Evolutionary conservation across 2,888 invertebrate genomes (phyloP), one percentile per base, ranked within the genome.

Genomic region (Drosophila pullipes): DNA sequence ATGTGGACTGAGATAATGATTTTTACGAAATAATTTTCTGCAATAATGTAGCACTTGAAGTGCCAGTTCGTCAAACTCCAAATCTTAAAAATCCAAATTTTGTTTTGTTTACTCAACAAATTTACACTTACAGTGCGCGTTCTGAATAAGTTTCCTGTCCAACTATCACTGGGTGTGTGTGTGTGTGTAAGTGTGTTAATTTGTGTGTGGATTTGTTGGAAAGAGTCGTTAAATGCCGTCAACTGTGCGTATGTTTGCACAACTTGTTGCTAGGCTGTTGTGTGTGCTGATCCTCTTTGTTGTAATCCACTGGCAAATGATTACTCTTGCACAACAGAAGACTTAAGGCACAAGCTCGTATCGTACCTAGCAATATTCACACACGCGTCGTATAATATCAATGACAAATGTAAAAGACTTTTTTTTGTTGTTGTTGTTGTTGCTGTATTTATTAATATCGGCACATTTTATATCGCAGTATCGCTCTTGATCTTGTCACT

Each of bases 341-440:
- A 91, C 89, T 91, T 78, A 80, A 73, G 85, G 67, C 85, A 90
- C 90, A 85, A 88, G 85, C 91, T 78, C 64, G 75, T 35, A 69
- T 60, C 52, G 75, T 33, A 70, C 57, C 47, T 41, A 47, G 31
- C 52, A 35, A 47, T 39, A 57, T 63, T 57, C 73, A 67, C 61
- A 72, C 65, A 54, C 72, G 68, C 69, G 65, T 69, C 62, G 64
- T 57, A 31, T 33, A 39, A 25, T 28, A 39, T 37, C 13, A 58
- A 39, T 61, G 44, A 61, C 41, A 68, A 71, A 57, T 57, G 61
- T 54, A 44, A 39, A 35, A 64, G 68, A 33, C 55, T 64, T 68
- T 37, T 37, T 37, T 50, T 68, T 41, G 22, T 41, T 11, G 50
- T 31, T 54, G 31, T 25, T 33, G 50, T 31, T 54, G 31, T 25